These are phyloP conservation scores for Syritta pipiens DNA, from an alignment of 2,888 invertebrate species.

Conservation along the genomic window DNA sequence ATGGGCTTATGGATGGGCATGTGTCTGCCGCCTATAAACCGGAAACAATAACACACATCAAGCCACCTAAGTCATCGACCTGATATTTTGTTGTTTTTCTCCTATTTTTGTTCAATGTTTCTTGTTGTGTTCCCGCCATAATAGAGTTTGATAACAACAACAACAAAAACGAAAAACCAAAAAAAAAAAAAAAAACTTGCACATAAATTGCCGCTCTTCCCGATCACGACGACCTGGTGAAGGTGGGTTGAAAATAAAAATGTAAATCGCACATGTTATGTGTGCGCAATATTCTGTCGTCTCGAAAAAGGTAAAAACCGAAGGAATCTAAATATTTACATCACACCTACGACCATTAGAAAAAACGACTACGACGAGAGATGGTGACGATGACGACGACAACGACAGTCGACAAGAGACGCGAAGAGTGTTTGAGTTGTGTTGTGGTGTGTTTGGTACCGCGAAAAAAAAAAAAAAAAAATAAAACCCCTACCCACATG, in stretches of 20 bases:
- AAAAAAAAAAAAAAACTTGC: constrained; percentile 9
- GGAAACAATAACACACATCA: constrained; percentile 33
- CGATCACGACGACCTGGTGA: not conserved
- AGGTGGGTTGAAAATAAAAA: constrained; percentile 40
- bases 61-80: constrained; percentile 41
- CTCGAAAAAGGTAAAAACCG: constrained; percentile 21
- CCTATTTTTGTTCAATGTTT: constrained; percentile 36
- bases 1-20: not conserved
- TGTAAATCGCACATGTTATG: constrained; percentile 55
- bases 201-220: constrained; percentile 42
- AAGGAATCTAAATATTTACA: constrained; percentile 64
- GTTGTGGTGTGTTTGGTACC: not conserved
- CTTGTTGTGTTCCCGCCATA: constrained; percentile 31
- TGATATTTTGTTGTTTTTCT: constrained; percentile 20
- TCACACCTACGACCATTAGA: constrained; percentile 53
- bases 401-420: not conserved
- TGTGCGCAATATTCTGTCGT: constrained; percentile 24
- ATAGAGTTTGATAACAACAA: not conserved
- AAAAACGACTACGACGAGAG: not conserved
- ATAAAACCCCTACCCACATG: constrained; percentile 67
- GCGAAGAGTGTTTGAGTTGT: no score
- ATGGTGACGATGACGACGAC: not conserved
- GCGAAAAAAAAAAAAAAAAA: not conserved
- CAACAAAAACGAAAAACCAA: constrained; percentile 3
- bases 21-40: no score